A percentile compares a stretch with the other conserved stretches of the same genome.
These are phyloP conservation scores for Clepsis dumicolana DNA, from an alignment of 2,888 invertebrate genomes.

Conservation along the genomic window DNA sequence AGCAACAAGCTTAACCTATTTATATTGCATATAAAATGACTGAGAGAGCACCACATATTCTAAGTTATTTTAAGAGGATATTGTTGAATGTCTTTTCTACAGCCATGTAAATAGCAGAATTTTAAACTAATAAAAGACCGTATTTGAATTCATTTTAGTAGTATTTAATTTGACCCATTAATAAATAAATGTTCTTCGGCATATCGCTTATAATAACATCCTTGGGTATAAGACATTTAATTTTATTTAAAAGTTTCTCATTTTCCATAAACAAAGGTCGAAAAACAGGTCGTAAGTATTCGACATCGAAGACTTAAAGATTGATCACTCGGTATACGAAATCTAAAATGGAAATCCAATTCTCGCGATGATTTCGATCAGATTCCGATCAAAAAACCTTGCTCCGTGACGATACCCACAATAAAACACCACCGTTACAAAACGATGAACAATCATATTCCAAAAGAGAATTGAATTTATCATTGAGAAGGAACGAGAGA, in stretches of 20 bases:
- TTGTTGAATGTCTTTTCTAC: constrained; percentile 81
- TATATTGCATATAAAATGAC: constrained; percentile 64
- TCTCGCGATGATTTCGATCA: constrained; percentile 83
- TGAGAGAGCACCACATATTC: constrained; percentile 78
- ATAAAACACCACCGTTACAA: constrained; percentile 83
- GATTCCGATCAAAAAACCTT: constrained; percentile 81
- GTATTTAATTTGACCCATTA: constrained; percentile 45
- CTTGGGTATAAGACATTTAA: background rate
- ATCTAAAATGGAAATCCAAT: constrained; percentile 84
- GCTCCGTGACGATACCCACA: constrained; percentile 82
- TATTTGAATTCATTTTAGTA: constrained; percentile 64
- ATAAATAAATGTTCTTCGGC: constrained; percentile 34
- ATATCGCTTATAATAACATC: background rate
- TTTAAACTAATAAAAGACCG: constrained; percentile 60
- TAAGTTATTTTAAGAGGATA: constrained; percentile 78
- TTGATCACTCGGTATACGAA: constrained; percentile 75
- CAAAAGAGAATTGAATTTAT: constrained; percentile 86
- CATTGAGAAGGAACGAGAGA: constrained; percentile 83
- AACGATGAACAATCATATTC: constrained; percentile 85
- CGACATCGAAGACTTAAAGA: constrained; percentile 62
- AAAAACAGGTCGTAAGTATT: constrained; percentile 37
- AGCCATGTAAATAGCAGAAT: constrained; percentile 82
- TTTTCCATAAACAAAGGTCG: constrained; percentile 3
- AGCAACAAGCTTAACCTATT: constrained; percentile 34
- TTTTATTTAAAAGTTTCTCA: background rate